Conservation (phyloP, 2,888 invertebrate species). For the Drosophila meridiana region DNA sequence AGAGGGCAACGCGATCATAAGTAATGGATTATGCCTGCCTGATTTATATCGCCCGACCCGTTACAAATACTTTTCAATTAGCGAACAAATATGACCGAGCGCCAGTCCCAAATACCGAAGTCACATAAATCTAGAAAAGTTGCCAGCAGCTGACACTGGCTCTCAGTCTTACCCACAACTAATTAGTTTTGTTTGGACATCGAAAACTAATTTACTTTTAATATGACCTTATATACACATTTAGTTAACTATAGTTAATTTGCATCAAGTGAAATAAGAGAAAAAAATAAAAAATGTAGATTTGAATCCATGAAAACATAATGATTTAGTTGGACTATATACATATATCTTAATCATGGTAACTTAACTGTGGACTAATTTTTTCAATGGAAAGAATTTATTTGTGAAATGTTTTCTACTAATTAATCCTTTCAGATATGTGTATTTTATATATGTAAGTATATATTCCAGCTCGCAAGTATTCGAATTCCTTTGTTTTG, state of each 20-base stretch:
- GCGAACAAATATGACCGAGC: constrained; percentile 58
- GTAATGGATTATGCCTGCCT: constrained; percentile 72
- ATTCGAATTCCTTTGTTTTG: too few species aligned
- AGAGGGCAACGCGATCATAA: constrained; percentile 26
- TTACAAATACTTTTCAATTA: constrained; percentile 69
- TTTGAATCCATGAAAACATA: background rate
- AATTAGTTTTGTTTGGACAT: background rate
- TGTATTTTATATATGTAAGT: too few species aligned
- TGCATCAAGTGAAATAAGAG: background rate
- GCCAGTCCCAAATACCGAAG: constrained; percentile 42
- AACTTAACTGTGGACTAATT: too few species aligned
- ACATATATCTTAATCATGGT: too few species aligned
- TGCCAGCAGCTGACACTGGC: background rate
- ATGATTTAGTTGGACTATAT: too few species aligned
- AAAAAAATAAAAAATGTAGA: background rate
- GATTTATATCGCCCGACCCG: constrained; percentile 69
- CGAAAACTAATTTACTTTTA: background rate
- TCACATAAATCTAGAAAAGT: background rate
- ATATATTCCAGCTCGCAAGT: too few species aligned
- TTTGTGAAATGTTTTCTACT: too few species aligned
- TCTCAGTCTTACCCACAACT: background rate
- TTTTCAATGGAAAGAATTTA: too few species aligned
- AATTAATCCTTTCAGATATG: too few species aligned
- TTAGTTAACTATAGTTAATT: background rate
- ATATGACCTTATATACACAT: background rate